Conservation (phyloP, 2,888 invertebrate species). For the Xiphydria camelus region DNA sequence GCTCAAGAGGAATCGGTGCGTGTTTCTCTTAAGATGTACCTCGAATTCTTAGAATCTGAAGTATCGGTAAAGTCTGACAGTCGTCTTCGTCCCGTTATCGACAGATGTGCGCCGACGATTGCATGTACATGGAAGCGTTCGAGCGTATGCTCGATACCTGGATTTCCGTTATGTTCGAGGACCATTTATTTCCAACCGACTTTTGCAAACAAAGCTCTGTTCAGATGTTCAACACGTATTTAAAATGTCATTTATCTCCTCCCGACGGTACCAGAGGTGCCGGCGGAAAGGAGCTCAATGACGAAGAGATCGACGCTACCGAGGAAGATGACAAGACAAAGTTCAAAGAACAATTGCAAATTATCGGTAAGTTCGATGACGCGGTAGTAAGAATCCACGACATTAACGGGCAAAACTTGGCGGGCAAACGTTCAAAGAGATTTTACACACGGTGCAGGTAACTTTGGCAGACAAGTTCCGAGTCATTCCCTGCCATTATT, state of each 20-base stretch:
- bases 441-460: no score
- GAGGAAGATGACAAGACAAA: slow-evolving; percentile 70
- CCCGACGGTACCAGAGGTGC: slow-evolving; percentile 74
- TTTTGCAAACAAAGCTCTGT: slow-evolving; percentile 54
- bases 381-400: no score
- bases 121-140: slow-evolving; percentile 69
- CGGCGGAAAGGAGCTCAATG: slow-evolving; percentile 54
- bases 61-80: no score
- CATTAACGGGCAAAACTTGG: no score
- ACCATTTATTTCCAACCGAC: slow-evolving; percentile 54
- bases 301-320: slow-evolving; percentile 63
- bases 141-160: slow-evolving; percentile 72
- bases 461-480: slow-evolving; percentile 66
- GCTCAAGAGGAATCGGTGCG: slow-evolving; percentile 69
- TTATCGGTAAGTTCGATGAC: slow-evolving; percentile 68
- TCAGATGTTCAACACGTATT: slow-evolving; percentile 77
- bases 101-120: slow-evolving; percentile 59
- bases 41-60: no score
- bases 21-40: slow-evolving; percentile 25
- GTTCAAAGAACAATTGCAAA: slow-evolving; percentile 74
- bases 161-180: slow-evolving; percentile 62
- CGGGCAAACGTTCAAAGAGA: no score
- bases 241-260: slow-evolving; percentile 78
- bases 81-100: no score
- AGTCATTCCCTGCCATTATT: slow-evolving; percentile 70